These are phyloP conservation scores for Hucho hucho DNA, from an alignment of 2,113 vertebrate species.

Conservation along the genomic window DNA sequence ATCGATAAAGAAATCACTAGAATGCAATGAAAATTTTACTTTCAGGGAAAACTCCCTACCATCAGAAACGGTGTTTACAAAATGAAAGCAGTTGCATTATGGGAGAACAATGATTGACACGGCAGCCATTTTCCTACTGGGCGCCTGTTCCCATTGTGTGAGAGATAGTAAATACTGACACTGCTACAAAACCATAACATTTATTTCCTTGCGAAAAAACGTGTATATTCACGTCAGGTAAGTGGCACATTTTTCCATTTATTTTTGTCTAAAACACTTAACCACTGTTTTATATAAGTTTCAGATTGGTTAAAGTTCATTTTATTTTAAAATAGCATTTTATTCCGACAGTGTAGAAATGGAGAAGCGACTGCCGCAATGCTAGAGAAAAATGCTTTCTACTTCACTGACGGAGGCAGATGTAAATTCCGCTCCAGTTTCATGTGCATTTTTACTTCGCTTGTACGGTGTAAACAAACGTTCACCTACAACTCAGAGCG, in stretches of 20 bases:
- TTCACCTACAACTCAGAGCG: neutral
- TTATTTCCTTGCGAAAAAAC: conserved; percentile 52
- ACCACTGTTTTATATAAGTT: conserved; percentile 39
- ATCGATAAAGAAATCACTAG: too few species aligned
- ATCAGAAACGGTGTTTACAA: conserved; percentile 56
- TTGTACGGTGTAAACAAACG: conserved; percentile 27
- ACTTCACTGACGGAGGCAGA: conserved; percentile 48
- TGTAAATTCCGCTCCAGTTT: conserved; percentile 61
- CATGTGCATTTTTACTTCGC: conserved; percentile 42
- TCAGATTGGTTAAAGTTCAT: conserved; percentile 22
- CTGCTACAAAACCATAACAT: conserved; percentile 70
- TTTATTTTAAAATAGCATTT: conserved; percentile 41
- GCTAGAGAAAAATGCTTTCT: conserved; percentile 54
- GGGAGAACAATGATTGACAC: conserved; percentile 76
- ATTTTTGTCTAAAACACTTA: neutral
- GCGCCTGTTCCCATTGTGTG: conserved; percentile 76
- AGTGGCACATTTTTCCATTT: conserved; percentile 34
- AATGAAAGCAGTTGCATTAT: conserved; percentile 65
- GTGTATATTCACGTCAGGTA: conserved; percentile 61
- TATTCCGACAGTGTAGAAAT: conserved; percentile 55
- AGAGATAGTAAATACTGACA: conserved; percentile 79
- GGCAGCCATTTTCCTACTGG: conserved; percentile 77
- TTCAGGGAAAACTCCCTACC: too few species aligned
- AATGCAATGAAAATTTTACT: too few species aligned
- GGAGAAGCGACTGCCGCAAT: conserved; percentile 54